These are phyloP conservation scores for Meliscaeva auricollis DNA, from an alignment of 2,888 invertebrate genomes.

Conservation along the genomic window DNA sequence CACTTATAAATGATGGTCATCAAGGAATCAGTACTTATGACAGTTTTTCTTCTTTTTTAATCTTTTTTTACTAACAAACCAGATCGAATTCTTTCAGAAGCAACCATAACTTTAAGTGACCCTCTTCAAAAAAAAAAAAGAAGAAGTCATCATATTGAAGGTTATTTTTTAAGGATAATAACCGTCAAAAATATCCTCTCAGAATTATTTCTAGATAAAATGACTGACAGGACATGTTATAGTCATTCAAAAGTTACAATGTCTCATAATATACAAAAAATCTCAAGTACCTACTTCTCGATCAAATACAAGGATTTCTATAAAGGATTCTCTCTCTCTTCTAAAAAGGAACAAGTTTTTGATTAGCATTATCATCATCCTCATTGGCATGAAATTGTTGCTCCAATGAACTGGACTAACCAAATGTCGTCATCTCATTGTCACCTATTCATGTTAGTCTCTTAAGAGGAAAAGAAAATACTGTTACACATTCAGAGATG, in stretches of 20 bases:
- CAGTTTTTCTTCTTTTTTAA: background rate
- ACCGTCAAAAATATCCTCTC: conserved; percentile 11
- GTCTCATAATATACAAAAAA: conserved; percentile 4
- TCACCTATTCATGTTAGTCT: conserved; percentile 35
- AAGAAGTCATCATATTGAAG: conserved; percentile 38
- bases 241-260: conserved; percentile 49
- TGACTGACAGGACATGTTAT: conserved; percentile 64
- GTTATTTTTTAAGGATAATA: conserved; percentile 38
- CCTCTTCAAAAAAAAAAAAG: conserved; percentile 30
- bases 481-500: conserved; percentile 50
- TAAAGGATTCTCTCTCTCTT: conserved; percentile 11
- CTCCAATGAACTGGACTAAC: conserved; percentile 57
- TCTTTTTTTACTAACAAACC: conserved; percentile 39
- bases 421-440: conserved; percentile 51
- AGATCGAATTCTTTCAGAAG: conserved; percentile 46
- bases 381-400: conserved; percentile 40
- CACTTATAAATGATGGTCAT: conserved; percentile 28
- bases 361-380: conserved; percentile 58
- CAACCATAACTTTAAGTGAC: conserved; percentile 26
- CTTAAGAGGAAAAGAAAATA: conserved; percentile 31
- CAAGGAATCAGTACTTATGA: conserved; percentile 24
- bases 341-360: conserved; percentile 55
- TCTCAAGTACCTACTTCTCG: conserved; percentile 53
- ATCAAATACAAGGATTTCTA: conserved; percentile 43
- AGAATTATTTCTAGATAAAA: conserved; percentile 12